These are phyloP conservation scores for Pedicia rivosa DNA, from an alignment of 2,888 invertebrate species.

Conservation along the genomic window DNA sequence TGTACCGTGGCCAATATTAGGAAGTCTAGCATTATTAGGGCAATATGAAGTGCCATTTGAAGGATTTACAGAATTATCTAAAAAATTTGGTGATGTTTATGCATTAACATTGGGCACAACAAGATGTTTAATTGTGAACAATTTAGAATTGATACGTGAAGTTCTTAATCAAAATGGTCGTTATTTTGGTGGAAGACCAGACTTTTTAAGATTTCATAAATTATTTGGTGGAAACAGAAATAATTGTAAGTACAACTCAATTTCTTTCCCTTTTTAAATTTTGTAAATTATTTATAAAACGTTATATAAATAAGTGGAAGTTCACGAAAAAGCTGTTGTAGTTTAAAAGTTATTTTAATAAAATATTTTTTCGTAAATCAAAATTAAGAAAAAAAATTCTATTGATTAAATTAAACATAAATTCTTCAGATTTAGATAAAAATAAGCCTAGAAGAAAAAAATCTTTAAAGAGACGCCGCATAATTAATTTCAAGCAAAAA, in stretches of 20 bases:
- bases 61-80: conserved; percentile 50
- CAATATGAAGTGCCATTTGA: conserved; percentile 50
- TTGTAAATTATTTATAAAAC: background rate
- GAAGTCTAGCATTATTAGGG: conserved; percentile 51
- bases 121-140: conserved; percentile 59
- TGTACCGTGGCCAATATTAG: conserved; percentile 47
- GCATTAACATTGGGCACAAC: conserved; percentile 48
- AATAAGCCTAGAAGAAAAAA: too few relatives aligned
- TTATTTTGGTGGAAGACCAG: conserved; percentile 68
- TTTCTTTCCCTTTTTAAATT: conserved; percentile 1
- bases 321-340: too few relatives aligned
- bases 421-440: too few relatives aligned
- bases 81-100: conserved; percentile 56
- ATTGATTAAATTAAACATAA: too few relatives aligned
- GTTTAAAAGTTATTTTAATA: too few relatives aligned
- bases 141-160: conserved; percentile 51
- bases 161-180: conserved; percentile 65
- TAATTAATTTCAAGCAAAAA: too few relatives aligned
- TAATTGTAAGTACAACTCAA: conserved; percentile 54
- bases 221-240: conserved; percentile 73
- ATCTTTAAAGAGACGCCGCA: too few relatives aligned
- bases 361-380: too few relatives aligned
- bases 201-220: conserved; percentile 63
- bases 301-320: background rate
- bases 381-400: too few relatives aligned